Evolutionary conservation across 2,797 vertebrate genomes (phyloP).

Genomic region (Coilia nasus): DNA sequence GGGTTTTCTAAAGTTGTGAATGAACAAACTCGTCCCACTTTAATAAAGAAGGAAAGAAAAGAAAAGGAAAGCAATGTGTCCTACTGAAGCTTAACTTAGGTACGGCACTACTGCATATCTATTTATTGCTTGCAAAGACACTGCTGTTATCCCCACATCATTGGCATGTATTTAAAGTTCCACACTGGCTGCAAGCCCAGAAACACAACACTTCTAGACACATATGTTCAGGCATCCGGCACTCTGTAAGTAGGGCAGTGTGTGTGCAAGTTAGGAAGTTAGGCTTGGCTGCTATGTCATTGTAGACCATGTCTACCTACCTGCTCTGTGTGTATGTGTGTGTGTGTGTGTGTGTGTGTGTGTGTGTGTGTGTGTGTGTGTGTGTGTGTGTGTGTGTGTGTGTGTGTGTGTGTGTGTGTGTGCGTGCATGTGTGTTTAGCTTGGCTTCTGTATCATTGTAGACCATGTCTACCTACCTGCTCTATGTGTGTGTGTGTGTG

Average conservation of each 20-base stretch:
- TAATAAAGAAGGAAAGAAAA: neutral
- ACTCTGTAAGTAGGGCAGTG: neutral
- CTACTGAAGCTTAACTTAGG: neutral
- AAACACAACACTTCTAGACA: neutral
- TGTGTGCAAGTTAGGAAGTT: too few relatives aligned
- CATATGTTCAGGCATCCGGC: neutral
- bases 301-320: too few relatives aligned
- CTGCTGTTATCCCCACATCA: neutral
- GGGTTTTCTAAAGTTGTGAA: neutral
- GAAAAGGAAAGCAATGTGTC: neutral
- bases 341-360: slow-evolving; percentile 14
- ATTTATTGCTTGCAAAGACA: neutral
- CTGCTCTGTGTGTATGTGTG: neutral
- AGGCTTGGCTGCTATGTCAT: too few relatives aligned
- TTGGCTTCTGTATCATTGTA: too few relatives aligned
- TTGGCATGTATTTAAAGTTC: neutral
- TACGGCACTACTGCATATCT: neutral
- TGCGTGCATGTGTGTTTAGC: too few relatives aligned
- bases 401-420: neutral
- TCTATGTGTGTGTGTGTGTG: too few relatives aligned
- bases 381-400: neutral
- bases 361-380: neutral
- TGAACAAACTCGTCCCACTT: neutral
- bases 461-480: too few relatives aligned
- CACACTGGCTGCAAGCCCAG: neutral